A percentile compares a stretch with the other conserved stretches of the same genome.
phyloP scores from a whole-genome alignment of 2,113 vertebrate genomes.

The Ptyas mucosa region DNA sequence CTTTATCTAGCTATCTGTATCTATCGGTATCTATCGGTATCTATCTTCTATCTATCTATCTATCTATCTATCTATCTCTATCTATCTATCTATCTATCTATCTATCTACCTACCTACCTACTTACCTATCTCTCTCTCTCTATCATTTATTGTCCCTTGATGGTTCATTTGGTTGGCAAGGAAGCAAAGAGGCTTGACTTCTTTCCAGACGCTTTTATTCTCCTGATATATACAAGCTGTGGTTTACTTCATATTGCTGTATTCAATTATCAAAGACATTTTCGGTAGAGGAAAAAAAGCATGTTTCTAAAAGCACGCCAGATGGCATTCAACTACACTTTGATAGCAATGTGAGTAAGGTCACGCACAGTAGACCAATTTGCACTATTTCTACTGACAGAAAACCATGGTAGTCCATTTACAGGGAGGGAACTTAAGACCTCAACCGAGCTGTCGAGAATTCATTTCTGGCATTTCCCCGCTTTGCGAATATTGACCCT shows the following conservation, averaged over 20 bases:
- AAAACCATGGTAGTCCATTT: background rate
- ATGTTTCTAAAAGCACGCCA: background rate
- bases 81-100: no score
- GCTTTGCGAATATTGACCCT: background rate
- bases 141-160: background rate
- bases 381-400: background rate
- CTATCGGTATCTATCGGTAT: no score
- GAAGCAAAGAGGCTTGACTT: background rate
- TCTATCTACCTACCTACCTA: no score
- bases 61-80: no score
- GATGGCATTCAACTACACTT: background rate
- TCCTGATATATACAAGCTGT: background rate
- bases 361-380: background rate
- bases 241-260: background rate
- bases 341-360: background rate
- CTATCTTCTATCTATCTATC: no score
- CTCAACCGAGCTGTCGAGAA: background rate
- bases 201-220: background rate
- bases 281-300: background rate
- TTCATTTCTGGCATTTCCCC: background rate
- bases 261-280: slow-evolving; percentile 25
- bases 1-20: no score
- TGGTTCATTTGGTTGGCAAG: background rate
- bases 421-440: background rate
- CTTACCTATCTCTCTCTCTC: no score